Evolutionary conservation across 2,113 vertebrate species (phyloP).

Genomic region (Bostrychus sinensis): DNA sequence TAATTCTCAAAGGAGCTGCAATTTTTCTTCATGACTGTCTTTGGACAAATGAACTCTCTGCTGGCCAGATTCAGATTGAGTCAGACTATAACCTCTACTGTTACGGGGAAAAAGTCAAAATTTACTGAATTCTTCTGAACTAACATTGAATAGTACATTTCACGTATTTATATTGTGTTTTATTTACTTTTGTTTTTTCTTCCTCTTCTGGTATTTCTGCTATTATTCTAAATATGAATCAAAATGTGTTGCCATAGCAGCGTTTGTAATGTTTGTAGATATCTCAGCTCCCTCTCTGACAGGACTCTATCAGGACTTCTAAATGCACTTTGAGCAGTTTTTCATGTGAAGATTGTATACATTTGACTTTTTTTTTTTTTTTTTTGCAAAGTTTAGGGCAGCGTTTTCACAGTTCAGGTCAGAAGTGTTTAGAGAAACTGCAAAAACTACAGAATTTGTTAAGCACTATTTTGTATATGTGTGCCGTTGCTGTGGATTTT

Average conservation of each 20-base stretch:
- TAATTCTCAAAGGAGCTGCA: too few relatives aligned
- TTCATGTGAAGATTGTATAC: constrained; percentile 90
- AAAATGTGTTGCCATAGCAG: constrained; percentile 72
- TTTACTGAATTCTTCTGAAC: too few relatives aligned
- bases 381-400: constrained; percentile 89
- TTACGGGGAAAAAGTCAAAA: neutral
- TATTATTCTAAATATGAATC: constrained; percentile 15
- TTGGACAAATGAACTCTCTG: constrained; percentile 4
- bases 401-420: constrained; percentile 81
- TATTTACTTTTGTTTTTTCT: neutral
- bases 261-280: constrained; percentile 92
- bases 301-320: constrained; percentile 87
- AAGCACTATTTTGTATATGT: constrained; percentile 84
- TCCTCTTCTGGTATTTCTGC: constrained; percentile 6
- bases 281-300: constrained; percentile 52
- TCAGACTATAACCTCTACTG: neutral
- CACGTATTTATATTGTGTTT: neutral
- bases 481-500: constrained; percentile 83
- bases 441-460: constrained; percentile 73
- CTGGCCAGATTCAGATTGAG: constrained; percentile 5
- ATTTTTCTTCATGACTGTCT: neutral
- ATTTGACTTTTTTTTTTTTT: constrained; percentile 85
- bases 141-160: neutral
- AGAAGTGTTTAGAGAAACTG: constrained; percentile 73
- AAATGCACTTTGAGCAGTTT: constrained; percentile 93